Base-by-base conservation (phyloP, 2,888 invertebrate species). In the Apeira syringaria region DNA sequence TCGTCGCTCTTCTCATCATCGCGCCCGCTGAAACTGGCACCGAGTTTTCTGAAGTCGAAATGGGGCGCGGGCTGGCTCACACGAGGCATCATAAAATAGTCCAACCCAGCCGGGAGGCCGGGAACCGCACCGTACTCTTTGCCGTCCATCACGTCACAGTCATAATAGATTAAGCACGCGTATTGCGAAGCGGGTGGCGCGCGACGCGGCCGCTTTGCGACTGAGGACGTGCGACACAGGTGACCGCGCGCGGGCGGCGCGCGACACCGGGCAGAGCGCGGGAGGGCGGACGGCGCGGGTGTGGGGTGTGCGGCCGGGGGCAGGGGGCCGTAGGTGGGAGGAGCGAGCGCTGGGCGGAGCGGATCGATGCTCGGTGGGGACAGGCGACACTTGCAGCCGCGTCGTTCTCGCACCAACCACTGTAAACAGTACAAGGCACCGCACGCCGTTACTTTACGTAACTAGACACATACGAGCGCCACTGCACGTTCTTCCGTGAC, bases 61-160 rank as follows among this genome's bases (percentile, higher is more conserved):
- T 97, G 96, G 62, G 96, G 96, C 93, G 96, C 94, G 64, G 94
- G 96, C 69, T 95, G 95, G 51, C 94, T 90, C 35, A 95, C 94
- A 11, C 93, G 91, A 68, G 80, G 90, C 88, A 90, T 84, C 85
- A 90, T 86, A 62, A 90, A 90, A 66, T 90, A 90, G 80, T 90
- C 89, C 71, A 90, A 61, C 43, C 88, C 88, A 61, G 85, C 80
- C 59, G 90, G 86, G 56, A 88, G 66, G 74, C 85, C 83, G 79
- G 88, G 83, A 56, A 84, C 80, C 72, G 79, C 81, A 77, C 84
- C 80, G 80, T 68, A 88, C 65, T 90, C 87, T 75, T 87, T 87
- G 76, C 81, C 76, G 58, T 89, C 90, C 90, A 90, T 87, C 83
- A 86, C 84, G 84, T 83, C 78, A 79, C 74, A 80, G 80, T 82